phyloP scores from a whole-genome alignment of 2,888 invertebrate genomes.

The Hydroisotoma schaefferi region DNA sequence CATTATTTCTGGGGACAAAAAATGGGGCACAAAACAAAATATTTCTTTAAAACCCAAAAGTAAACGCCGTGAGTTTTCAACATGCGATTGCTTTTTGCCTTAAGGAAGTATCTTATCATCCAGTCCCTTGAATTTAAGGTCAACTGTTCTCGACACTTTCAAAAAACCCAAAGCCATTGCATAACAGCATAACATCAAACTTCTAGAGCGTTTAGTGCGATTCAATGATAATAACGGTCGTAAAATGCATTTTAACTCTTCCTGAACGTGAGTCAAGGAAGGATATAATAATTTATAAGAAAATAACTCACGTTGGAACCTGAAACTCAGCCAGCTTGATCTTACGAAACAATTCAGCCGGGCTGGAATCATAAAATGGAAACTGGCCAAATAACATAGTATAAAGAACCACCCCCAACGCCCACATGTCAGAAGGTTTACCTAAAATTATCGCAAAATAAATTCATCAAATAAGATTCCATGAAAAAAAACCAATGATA shows the following conservation, averaged over 20 bases:
- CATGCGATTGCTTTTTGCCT: not conserved
- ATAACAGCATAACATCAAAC: too few species aligned
- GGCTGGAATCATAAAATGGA: slow-evolving; percentile 72
- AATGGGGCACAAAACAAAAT: slow-evolving; percentile 1
- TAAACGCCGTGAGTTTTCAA: not conserved
- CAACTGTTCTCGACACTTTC: not conserved
- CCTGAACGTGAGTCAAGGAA: slow-evolving; percentile 57
- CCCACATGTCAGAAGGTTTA: slow-evolving; percentile 81
- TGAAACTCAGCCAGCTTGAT: slow-evolving; percentile 71
- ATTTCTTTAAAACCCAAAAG: not conserved
- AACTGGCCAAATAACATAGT: slow-evolving; percentile 78
- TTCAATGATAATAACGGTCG: not conserved
- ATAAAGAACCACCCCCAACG: slow-evolving; percentile 71
- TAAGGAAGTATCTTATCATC: not conserved
- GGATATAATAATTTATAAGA: slow-evolving; percentile 54
- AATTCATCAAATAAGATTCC: not conserved
- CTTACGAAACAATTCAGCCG: slow-evolving; percentile 69
- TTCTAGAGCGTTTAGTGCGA: too few species aligned
- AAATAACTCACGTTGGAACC: slow-evolving; percentile 64
- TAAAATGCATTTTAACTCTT: not conserved
- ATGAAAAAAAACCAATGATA: not conserved
- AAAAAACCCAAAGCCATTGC: slow-evolving; percentile 2
- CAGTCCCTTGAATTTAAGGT: not conserved
- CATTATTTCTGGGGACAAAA: too few species aligned
- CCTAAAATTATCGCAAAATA: slow-evolving; percentile 47